phyloP scores from a whole-genome alignment of 2,797 vertebrate species.

The Esox masquinongy region DNA sequence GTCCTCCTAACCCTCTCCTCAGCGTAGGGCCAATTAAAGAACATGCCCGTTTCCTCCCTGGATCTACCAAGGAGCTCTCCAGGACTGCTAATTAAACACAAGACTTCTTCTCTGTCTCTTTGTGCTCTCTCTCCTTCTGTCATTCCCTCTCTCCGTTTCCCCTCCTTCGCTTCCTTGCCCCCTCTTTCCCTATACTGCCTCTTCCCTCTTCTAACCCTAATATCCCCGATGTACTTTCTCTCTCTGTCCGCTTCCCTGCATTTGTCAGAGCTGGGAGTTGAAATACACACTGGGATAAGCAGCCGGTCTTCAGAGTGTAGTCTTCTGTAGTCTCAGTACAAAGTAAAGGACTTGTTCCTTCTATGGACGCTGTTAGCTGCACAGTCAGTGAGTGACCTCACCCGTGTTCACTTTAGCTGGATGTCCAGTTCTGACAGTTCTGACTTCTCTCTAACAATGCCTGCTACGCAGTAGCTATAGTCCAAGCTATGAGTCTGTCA shows the following conservation, averaged over 20 bases:
- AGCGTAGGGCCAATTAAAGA: slow-evolving; percentile 76
- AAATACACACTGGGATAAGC: slow-evolving; percentile 62
- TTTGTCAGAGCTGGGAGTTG: slow-evolving; percentile 66
- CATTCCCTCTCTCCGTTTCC: slow-evolving; percentile 9
- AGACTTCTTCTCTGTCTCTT: slow-evolving; percentile 54
- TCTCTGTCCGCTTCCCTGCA: slow-evolving; percentile 43
- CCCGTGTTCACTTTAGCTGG: neutral
- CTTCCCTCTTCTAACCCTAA: neutral
- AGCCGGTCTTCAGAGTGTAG: slow-evolving; percentile 63
- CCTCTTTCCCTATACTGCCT: neutral
- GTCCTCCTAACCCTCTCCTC: slow-evolving; percentile 33
- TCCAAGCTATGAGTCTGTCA: slow-evolving; percentile 59
- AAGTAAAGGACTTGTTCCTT: slow-evolving; percentile 62
- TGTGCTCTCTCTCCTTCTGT: slow-evolving; percentile 17
- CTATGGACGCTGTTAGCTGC: slow-evolving; percentile 60
- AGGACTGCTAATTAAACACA: slow-evolving; percentile 76
- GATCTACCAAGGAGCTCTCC: slow-evolving; percentile 69
- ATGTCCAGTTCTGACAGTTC: slow-evolving; percentile 39
- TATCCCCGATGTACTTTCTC: slow-evolving; percentile 9
- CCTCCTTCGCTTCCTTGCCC: slow-evolving; percentile 21
- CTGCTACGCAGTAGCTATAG: slow-evolving; percentile 37
- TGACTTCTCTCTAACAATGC: slow-evolving; percentile 65
- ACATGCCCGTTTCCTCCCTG: slow-evolving; percentile 68
- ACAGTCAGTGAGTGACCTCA: slow-evolving; percentile 34
- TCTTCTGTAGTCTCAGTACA: slow-evolving; percentile 55